Evolutionary conservation across 2,797 vertebrate genomes (phyloP).

Genomic region (Sardinella longiceps): DNA sequence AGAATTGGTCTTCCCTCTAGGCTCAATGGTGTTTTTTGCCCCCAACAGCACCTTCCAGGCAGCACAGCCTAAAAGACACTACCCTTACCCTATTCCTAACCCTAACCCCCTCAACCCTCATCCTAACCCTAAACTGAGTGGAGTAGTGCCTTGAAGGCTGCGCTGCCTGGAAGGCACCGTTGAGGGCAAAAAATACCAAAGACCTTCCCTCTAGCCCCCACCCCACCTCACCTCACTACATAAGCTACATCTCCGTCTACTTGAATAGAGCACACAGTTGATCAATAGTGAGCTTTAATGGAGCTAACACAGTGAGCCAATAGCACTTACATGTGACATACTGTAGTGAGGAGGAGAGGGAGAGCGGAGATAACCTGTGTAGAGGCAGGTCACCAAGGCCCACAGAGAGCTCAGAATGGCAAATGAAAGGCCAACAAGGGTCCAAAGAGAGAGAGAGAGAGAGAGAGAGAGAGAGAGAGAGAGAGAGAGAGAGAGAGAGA

Average conservation of each 20-base stretch:
- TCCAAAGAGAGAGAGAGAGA: not conserved
- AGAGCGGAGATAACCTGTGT: not conserved
- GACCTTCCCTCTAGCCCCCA: too few species aligned
- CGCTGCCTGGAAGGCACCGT: too few species aligned
- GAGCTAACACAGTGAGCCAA: conserved; percentile 22
- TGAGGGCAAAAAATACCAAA: too few species aligned
- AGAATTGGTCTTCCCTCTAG: not conserved
- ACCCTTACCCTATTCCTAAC: too few species aligned
- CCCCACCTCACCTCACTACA: not conserved
- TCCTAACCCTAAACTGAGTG: too few species aligned
- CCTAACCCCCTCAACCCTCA: too few species aligned
- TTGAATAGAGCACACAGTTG: conserved; percentile 19
- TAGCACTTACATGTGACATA: conserved; percentile 29
- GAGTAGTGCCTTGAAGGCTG: too few species aligned
- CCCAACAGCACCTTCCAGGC: too few species aligned
- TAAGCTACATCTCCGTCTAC: not conserved
- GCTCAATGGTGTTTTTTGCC: too few species aligned
- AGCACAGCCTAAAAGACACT: too few species aligned
- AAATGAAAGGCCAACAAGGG: not conserved
- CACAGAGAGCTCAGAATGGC: not conserved
- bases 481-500: not conserved
- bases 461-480: not conserved
- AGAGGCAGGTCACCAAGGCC: not conserved
- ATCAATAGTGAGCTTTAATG: conserved; percentile 44
- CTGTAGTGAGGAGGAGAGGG: not conserved